Conservation (phyloP, 2,113 vertebrate genomes). For the Strix aluco region DNA sequence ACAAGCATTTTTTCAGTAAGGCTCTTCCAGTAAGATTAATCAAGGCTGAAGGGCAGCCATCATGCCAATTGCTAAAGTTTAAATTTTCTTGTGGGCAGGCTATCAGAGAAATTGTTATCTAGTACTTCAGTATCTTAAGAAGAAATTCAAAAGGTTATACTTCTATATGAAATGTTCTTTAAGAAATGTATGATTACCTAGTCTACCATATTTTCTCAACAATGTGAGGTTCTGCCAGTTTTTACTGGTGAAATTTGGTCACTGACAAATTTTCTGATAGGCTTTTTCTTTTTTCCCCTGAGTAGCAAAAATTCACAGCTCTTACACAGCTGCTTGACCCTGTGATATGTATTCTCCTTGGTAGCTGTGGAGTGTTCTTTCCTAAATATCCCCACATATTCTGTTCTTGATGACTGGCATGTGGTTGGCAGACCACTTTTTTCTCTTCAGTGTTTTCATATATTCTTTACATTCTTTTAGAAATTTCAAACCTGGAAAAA, state of each 20-base stretch:
- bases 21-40: not conserved
- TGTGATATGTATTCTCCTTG: not conserved
- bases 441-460: not conserved
- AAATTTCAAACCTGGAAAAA: not conserved
- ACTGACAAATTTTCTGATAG: not conserved
- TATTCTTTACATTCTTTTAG: not conserved
- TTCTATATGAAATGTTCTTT: not conserved
- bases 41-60: not conserved
- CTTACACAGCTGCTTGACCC: not conserved
- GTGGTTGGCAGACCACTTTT: not conserved
- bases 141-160: not conserved
- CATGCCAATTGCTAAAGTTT: not conserved
- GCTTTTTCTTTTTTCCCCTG: not conserved
- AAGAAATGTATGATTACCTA: not conserved
- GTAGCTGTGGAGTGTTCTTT: not conserved
- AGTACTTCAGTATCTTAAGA: not conserved
- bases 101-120: not conserved
- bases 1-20: not conserved
- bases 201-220: not conserved
- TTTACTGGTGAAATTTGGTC: not conserved
- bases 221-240: not conserved
- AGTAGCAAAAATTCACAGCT: not conserved
- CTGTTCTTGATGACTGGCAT: not conserved
- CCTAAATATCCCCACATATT: not conserved
- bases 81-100: not conserved